Evolutionary conservation across 92 coral and sea anemone genomes (phyloP), one percentile per base, ranked within the genome.

Genomic region (Zoanthus solanderi): DNA sequence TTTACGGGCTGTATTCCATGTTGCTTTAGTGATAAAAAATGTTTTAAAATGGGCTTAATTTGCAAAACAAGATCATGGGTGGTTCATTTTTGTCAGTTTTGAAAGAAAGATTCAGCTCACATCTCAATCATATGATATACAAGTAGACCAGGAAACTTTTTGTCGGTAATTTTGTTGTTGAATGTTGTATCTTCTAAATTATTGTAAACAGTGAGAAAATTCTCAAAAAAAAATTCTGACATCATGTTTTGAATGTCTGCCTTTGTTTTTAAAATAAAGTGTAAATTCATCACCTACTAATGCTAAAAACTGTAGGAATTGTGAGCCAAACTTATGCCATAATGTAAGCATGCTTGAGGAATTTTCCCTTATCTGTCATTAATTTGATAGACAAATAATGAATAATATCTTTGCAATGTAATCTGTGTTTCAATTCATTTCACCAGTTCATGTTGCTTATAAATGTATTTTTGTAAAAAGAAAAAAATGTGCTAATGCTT

Each of bases 321-420:
- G 48, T 23, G 45, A 5, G 53, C 13, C 12, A 23, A 81, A 9
- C 34, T 65, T 67, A 48, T 80, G 74, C 45, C 7, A 47, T 63
- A 13, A 65, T 65, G 61, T 9, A 65, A 61, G 66, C 58, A 66
- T 81, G 60, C 75, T 44, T 80, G 85, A 63, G 42, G 72, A 73
- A 66, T 66, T 81, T 79, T 81, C 85, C 13, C 45, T 46, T 66
- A 44, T 67, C 74, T 45, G 85, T 81, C 73, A 48, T 81, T 65
- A 81, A 23, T 45, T 53, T 81, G 75, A 28, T 65, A 46, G 30
- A 81, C 10, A 30, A 81, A 67, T 63, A 66, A 16, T 81, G 75
- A 28, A 29, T 81, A 65, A 81, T 81, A 66, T 6, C 57, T 81
- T 48, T 66, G 23, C n/a, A 81, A 65, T 52, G 48, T 80, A 80